phyloP scores from a whole-genome alignment of 2,113 vertebrate genomes.

The Leptocoma aspasia region DNA sequence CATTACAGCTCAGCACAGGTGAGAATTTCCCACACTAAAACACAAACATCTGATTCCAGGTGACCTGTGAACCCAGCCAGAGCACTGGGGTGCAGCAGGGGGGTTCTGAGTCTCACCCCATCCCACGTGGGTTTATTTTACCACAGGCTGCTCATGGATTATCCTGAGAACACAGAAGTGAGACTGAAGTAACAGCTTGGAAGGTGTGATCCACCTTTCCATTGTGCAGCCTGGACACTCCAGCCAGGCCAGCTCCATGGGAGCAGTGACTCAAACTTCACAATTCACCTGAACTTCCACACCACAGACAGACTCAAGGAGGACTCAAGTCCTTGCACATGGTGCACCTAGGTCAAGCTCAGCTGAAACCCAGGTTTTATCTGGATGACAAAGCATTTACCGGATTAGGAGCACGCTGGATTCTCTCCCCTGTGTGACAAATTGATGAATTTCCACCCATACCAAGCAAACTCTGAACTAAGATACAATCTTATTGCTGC shows the following conservation, averaged over 20 bases:
- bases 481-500: conserved; percentile 2
- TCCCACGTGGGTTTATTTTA: background rate
- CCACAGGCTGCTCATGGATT: too few relatives aligned
- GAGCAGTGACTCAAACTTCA: background rate
- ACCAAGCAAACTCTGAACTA: conserved; percentile 14
- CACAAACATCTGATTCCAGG: background rate
- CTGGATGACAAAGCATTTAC: background rate
- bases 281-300: background rate
- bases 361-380: background rate
- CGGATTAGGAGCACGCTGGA: background rate
- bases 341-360: background rate
- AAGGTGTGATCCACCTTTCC: background rate
- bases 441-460: conserved; percentile 10
- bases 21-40: background rate
- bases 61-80: background rate
- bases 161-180: background rate
- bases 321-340: background rate
- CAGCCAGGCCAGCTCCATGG: fast-evolving
- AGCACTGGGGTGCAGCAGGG: background rate
- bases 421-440: background rate
- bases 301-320: background rate
- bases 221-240: fast-evolving
- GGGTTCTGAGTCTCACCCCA: background rate
- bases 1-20: background rate
- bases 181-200: background rate